Evolutionary conservation across 2,797 vertebrate species (phyloP).

Genomic region (Psittacula echo): DNA sequence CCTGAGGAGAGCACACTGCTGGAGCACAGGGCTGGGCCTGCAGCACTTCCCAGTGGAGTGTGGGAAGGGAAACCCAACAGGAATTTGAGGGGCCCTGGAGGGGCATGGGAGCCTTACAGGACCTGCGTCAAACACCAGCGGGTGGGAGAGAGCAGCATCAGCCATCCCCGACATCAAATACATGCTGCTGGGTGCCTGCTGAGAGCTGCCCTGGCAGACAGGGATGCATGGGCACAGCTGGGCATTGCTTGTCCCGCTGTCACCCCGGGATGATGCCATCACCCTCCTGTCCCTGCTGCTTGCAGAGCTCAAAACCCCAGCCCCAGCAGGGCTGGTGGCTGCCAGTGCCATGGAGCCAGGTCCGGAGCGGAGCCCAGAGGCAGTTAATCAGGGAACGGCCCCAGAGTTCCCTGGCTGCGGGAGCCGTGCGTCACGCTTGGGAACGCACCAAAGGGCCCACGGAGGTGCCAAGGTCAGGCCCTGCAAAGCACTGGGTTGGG

Average conservation of each 20-base stretch:
- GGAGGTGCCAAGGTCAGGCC: not conserved
- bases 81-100: not conserved
- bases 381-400: not conserved
- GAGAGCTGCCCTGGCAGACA: not conserved
- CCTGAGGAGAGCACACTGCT: not conserved
- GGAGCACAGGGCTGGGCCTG: not conserved
- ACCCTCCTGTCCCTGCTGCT: fast-evolving
- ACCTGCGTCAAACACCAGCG: not conserved
- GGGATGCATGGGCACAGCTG: not conserved
- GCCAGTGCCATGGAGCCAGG: fast-evolving
- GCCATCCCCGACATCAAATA: not conserved
- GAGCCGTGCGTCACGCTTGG: not conserved
- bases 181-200: not conserved
- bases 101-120: not conserved
- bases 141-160: not conserved
- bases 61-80: not conserved
- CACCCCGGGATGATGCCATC: not conserved
- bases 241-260: fast-evolving
- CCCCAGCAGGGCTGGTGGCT: fast-evolving
- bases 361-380: not conserved
- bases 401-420: not conserved
- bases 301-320: not conserved
- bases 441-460: fast-evolving
- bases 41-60: not conserved
- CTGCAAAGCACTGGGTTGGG: fast-evolving